Evolutionary conservation across 2,113 vertebrate species (phyloP).

Genomic region (Laticauda colubrina): DNA sequence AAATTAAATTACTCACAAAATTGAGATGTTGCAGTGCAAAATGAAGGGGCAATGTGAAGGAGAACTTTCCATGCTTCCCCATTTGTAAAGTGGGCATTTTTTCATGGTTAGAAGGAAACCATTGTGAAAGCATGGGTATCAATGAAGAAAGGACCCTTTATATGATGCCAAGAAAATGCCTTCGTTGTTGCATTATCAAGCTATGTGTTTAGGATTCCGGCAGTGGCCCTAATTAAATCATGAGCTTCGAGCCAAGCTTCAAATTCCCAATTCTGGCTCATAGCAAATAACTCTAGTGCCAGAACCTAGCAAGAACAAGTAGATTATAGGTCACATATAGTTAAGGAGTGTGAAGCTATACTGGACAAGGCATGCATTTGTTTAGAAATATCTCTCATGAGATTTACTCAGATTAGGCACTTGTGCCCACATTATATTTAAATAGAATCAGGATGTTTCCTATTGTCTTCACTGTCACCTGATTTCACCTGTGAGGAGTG

Average conservation of each 20-base stretch:
- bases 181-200: background rate
- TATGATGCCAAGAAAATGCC: background rate
- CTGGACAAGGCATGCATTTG: background rate
- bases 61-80: background rate
- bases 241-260: too few relatives aligned
- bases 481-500: background rate
- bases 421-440: background rate
- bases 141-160: background rate
- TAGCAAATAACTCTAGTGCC: background rate
- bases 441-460: background rate
- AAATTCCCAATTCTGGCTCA: background rate
- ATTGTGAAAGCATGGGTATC: background rate
- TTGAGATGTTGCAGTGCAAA: background rate
- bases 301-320: background rate
- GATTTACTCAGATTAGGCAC: background rate
- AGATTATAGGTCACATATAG: background rate
- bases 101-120: background rate
- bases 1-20: conserved; percentile 11
- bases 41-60: background rate
- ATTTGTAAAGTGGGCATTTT: background rate
- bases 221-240: too few relatives aligned
- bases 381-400: background rate
- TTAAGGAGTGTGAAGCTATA: background rate
- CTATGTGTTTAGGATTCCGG: background rate
- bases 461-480: background rate